Evolutionary conservation across 2,888 invertebrate species (phyloP).

Genomic region (Drosophila borealis): DNA sequence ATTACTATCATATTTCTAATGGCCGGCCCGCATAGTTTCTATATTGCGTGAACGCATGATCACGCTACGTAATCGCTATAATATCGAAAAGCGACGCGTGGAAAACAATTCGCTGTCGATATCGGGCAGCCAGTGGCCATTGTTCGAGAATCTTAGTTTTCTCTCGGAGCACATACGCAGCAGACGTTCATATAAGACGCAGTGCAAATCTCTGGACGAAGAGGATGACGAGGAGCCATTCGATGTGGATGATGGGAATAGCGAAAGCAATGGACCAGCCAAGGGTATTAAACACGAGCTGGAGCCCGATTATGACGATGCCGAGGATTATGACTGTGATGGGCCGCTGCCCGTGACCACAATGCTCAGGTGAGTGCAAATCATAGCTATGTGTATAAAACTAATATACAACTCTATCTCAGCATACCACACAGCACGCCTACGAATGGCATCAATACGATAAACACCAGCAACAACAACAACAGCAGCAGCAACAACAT

Average conservation of each 20-base stretch:
- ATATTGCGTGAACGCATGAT: slow-evolving; percentile 85
- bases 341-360: slow-evolving; percentile 62
- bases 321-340: slow-evolving; percentile 58
- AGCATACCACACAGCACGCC: slow-evolving; percentile 35
- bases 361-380: slow-evolving; percentile 55
- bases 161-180: slow-evolving; percentile 84
- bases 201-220: slow-evolving; percentile 34
- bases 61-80: slow-evolving; percentile 85
- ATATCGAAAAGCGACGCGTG: slow-evolving; percentile 84
- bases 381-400: neutral
- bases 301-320: slow-evolving; percentile 28
- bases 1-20: neutral
- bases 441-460: slow-evolving; percentile 28
- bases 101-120: slow-evolving; percentile 72
- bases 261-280: slow-evolving; percentile 48
- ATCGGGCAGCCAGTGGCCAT: slow-evolving; percentile 82
- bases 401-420: slow-evolving; percentile 1
- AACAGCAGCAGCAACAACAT: neutral
- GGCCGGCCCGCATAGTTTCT: slow-evolving; percentile 65
- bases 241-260: slow-evolving; percentile 57
- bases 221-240: slow-evolving; percentile 68
- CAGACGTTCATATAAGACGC: slow-evolving; percentile 82
- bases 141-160: slow-evolving; percentile 84
- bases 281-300: slow-evolving; percentile 63
- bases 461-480: neutral